Evolutionary conservation across 2,113 vertebrate genomes (phyloP), one percentile per base, ranked within the genome.

Genomic region (Ammodytes dubius): DNA sequence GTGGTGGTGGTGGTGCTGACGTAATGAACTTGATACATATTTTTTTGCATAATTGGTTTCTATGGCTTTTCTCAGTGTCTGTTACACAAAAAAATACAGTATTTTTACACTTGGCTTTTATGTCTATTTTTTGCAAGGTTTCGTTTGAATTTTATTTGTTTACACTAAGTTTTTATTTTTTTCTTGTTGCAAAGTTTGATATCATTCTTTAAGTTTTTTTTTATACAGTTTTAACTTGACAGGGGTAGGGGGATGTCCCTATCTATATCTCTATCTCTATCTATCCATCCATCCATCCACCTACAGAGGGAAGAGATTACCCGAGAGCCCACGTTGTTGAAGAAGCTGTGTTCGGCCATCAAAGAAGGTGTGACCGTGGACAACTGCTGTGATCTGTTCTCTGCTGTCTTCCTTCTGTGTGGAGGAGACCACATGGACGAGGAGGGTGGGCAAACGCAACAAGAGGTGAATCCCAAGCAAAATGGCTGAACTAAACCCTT

Each of bases 261-360:
- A 27, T 27, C 27, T 27, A 27, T 27, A 1, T 27, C 27, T 27
- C 27, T 27, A 27, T 27, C 27, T 27, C 27, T 2, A 27, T 27
- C 27, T 27, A 27, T 27, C 27, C 27, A 27, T 27, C 27, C 27
- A 27, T 27, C 27, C 27, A 27, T 27, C 27, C 27, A 27, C 27
- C 27, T 81, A 4, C 91, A 99, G 98, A 96, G 96, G 83, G 97
- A 99, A 87, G 96, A 96, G 91, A 97, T 98, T 88, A 98, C 96
- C 83, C 96, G 95, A 85, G 96, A 96, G 89, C 95, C 96, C 59
- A 93, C 96, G 10, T 88, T 98, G 77, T 84, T 98, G 90, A 97
- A 96, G 88, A 95, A 97, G 91, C 93, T 98, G 91, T 96, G 97
- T 81, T 93, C 92, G 84, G 96, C 96, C 79, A 91, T 97, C 91